A percentile compares a stretch with the other conserved stretches of the same genome.
These are phyloP conservation scores for Suillia variegata DNA, from an alignment of 2,888 invertebrate species.

Conservation along the genomic window DNA sequence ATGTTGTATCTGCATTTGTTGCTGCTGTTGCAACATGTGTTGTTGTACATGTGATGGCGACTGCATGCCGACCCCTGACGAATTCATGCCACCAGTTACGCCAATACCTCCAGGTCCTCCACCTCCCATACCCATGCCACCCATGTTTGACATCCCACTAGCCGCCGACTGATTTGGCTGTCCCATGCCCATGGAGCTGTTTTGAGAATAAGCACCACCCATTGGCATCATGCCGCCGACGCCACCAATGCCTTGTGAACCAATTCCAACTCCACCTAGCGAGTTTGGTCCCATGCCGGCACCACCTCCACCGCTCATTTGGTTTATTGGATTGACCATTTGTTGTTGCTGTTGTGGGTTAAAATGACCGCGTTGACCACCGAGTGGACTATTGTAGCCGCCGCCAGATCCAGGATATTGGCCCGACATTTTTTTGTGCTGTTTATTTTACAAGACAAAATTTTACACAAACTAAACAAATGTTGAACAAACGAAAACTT, in stretches of 20 bases:
- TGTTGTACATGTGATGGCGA: constrained; percentile 33
- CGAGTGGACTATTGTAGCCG: neutral
- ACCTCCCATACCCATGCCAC: constrained; percentile 37
- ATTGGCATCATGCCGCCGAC: too few species aligned
- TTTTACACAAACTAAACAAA: too few species aligned
- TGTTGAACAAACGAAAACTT: too few species aligned
- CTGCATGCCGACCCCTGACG: constrained; percentile 30
- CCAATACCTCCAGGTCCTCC: constrained; percentile 3
- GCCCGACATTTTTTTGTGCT: neutral
- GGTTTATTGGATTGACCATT: neutral
- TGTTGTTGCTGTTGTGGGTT: constrained; percentile 1
- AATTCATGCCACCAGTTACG: constrained; percentile 32
- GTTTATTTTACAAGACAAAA: too few species aligned
- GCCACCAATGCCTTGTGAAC: too few species aligned
- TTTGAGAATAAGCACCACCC: neutral
- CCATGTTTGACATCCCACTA: constrained; percentile 33
- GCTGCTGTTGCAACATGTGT: constrained; percentile 38
- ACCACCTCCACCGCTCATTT: neutral
- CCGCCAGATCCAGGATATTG: neutral
- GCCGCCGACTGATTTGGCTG: constrained; percentile 43
- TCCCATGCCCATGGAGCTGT: constrained; percentile 25
- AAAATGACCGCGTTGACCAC: neutral
- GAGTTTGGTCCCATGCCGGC: too few species aligned
- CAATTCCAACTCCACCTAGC: too few species aligned
- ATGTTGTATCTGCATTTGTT: constrained; percentile 40